Evolutionary conservation across 35 echinoderm and acorn worm genomes (phyloP).

Genomic region (Patiria miniata): DNA sequence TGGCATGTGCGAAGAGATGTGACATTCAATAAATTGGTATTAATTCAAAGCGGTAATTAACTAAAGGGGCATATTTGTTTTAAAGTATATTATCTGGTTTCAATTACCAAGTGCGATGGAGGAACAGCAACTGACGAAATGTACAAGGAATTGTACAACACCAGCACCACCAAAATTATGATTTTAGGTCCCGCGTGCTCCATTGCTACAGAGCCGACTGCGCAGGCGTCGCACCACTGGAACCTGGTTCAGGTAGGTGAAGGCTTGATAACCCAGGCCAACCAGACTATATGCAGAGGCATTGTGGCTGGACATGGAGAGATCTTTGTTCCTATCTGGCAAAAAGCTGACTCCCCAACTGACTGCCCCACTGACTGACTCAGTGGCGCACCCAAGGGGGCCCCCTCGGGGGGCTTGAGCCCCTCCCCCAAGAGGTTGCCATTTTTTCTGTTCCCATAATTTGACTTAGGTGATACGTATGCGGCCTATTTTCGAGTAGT

Average conservation of each 20-base stretch:
- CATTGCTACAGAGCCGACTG: conserved; percentile 63
- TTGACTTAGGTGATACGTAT: no score
- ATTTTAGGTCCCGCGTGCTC: conserved; percentile 62
- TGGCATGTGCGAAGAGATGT: no score
- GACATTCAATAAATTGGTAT: no score
- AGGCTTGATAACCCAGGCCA: not conserved
- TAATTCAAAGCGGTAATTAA: no score
- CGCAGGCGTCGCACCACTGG: conserved; percentile 69
- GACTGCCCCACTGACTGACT: no score
- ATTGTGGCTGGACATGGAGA: not conserved
- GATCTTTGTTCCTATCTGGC: not conserved
- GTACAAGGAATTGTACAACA: conserved; percentile 70
- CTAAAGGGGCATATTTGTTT: no score
- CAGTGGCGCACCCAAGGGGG: no score
- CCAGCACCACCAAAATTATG: conserved; percentile 63
- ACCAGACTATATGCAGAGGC: not conserved
- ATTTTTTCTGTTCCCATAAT: no score
- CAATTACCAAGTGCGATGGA: conserved; percentile 68
- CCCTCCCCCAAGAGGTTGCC: no score
- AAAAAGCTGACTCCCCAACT: not conserved
- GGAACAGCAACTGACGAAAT: conserved; percentile 57
- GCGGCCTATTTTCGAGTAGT: no score
- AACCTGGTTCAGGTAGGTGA: conserved; percentile 67
- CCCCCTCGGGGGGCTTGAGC: no score
- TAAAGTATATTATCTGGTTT: conserved; percentile 4